phyloP scores from a whole-genome alignment of 1,140 invertebrate genomes.

The Anoplolepis gracilipes region DNA sequence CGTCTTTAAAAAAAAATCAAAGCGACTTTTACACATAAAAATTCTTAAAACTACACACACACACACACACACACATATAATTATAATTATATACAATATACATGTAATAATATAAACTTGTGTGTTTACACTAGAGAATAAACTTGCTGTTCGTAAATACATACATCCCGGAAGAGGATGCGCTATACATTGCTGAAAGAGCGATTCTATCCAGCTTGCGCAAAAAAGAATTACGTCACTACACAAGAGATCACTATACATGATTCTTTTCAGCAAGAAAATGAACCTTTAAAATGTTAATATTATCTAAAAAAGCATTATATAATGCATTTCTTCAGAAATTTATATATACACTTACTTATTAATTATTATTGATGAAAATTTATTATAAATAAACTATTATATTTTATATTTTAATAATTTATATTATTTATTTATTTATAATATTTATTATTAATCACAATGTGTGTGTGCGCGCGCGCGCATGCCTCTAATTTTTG shows the following conservation, averaged over 20 bases:
- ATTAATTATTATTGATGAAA: no score
- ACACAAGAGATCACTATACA: constrained; percentile 41
- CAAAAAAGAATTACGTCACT: constrained; percentile 47
- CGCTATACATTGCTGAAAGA: constrained; percentile 8
- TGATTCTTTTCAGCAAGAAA: constrained; percentile 13
- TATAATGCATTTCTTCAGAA: neutral
- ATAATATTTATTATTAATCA: no score
- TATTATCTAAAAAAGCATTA: constrained; percentile 15
- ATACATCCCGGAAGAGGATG: constrained; percentile 25
- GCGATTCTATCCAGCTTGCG: constrained; percentile 38
- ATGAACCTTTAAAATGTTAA: constrained; percentile 4
- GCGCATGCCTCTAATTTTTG: no score
- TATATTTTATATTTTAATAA: no score
- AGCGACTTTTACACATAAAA: neutral
- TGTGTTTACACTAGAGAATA: neutral
- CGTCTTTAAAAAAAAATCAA: neutral
- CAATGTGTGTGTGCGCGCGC: no score
- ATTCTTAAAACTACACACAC: constrained; percentile 18
- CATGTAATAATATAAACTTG: neutral
- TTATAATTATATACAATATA: no score
- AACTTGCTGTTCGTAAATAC: neutral
- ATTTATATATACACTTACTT: neutral
- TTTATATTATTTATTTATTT: no score
- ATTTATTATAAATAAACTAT: no score
- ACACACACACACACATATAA: no score